These are phyloP conservation scores for Huso huso DNA, from an alignment of 2,797 vertebrate species.

Conservation along the genomic window DNA sequence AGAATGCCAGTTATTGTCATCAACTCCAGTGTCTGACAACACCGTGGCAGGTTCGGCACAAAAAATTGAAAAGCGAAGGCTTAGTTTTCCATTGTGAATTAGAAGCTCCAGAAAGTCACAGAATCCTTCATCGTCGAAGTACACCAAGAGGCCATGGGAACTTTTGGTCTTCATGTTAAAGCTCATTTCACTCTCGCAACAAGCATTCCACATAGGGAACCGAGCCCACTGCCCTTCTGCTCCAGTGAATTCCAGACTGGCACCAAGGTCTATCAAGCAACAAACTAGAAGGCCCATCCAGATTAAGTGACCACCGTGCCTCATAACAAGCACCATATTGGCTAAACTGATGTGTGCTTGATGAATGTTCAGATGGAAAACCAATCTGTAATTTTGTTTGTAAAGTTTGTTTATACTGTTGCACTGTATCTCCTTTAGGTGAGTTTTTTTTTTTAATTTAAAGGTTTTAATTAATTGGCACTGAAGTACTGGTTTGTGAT, in stretches of 20 bases:
- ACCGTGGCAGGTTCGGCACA: conserved; percentile 88
- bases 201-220: conserved; percentile 97
- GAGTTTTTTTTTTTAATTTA: conserved; percentile 16
- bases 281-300: conserved; percentile 70
- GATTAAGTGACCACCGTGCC: conserved; percentile 59
- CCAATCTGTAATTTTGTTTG: neutral
- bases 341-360: conserved; percentile 6
- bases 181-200: conserved; percentile 96
- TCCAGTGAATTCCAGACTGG: conserved; percentile 85
- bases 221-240: conserved; percentile 95
- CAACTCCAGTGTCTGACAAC: conserved; percentile 79
- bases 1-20: conserved; percentile 84
- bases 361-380: neutral
- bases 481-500: conserved; percentile 7
- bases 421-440: conserved; percentile 18
- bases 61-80: conserved; percentile 96
- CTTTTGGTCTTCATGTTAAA: conserved; percentile 97
- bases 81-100: conserved; percentile 83
- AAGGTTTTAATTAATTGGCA: conserved; percentile 18
- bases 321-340: conserved; percentile 42
- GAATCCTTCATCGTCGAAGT: conserved; percentile 96
- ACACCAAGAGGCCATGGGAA: conserved; percentile 89
- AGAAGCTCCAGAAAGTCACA: conserved; percentile 97
- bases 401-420: conserved; percentile 15
- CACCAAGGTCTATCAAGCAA: conserved; percentile 76